Evolutionary conservation across 1,140 invertebrate genomes (phyloP).

Genomic region (Diprion similis): DNA sequence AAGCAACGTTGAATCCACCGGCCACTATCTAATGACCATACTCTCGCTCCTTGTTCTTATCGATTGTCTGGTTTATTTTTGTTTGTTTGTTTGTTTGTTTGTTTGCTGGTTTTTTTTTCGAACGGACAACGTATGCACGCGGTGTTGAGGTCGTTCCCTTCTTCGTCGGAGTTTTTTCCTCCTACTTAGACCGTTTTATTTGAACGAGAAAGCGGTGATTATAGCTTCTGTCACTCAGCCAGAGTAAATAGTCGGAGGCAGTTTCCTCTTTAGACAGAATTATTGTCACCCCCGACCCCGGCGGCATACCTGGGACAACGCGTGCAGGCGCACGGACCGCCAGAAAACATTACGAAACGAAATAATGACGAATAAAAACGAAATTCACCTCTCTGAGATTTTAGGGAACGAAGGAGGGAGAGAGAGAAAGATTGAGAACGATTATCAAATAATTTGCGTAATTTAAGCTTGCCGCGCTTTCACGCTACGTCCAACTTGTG

Average conservation of each 20-base stretch:
- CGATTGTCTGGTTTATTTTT: background rate
- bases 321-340: background rate
- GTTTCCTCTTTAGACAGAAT: no score
- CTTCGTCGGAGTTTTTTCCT: no score
- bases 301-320: background rate
- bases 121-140: no score
- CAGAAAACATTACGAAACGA: background rate
- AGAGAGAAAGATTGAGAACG: background rate
- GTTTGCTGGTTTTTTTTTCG: no score
- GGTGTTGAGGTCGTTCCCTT: no score
- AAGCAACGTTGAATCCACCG: no score
- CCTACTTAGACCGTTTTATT: no score
- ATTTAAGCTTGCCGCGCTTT: background rate
- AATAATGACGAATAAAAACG: background rate
- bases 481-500: no score
- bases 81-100: no score
- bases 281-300: no score
- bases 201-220: slow-evolving; percentile 4
- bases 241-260: no score
- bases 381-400: background rate
- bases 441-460: slow-evolving; percentile 1
- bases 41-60: background rate
- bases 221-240: background rate
- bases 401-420: background rate
- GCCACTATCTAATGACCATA: background rate